A percentile compares a stretch with the other conserved stretches of the same genome.
Evolutionary conservation across 2,797 vertebrate species (phyloP).

Genomic region (Adrianichthys oophorus): DNA sequence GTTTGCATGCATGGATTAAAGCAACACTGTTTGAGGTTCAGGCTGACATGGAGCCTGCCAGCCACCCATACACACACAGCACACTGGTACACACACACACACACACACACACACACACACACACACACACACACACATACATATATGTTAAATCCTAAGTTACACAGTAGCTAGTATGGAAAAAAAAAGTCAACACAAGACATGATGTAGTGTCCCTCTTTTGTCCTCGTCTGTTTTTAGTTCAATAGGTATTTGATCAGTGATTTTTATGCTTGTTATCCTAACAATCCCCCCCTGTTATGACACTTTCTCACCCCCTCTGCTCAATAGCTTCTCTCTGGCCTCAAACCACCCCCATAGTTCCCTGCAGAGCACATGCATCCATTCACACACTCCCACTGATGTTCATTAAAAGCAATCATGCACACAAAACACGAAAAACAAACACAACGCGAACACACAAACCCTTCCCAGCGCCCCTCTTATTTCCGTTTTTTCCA

Average conservation of each 20-base stretch:
- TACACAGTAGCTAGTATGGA: conserved; percentile 75
- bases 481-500: conserved; percentile 39
- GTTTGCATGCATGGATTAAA: conserved; percentile 37
- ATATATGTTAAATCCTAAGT: conserved; percentile 75
- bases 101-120: conserved; percentile 31
- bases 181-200: conserved; percentile 67
- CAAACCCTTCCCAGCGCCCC: neutral
- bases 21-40: neutral
- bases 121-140: conserved; percentile 34
- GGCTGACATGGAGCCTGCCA: neutral
- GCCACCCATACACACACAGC: conserved; percentile 2
- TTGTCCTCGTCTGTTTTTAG: conserved; percentile 76
- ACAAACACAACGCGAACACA: conserved; percentile 39
- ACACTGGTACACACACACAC: conserved; percentile 18
- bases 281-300: conserved; percentile 53
- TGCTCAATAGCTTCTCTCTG: conserved; percentile 3
- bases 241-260: conserved; percentile 76
- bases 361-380: conserved; percentile 21
- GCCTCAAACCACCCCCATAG: conserved; percentile 12
- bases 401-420: conserved; percentile 9
- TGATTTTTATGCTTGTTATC: conserved; percentile 75
- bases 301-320: conserved; percentile 42
- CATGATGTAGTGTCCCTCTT: conserved; percentile 73
- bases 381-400: conserved; percentile 7
- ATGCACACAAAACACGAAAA: conserved; percentile 31